Percentiles rank a stretch among this genome's conserved stretches.
phyloP scores from a whole-genome alignment of 1,140 invertebrate species.

The Lysiphlebus fabarum region DNA sequence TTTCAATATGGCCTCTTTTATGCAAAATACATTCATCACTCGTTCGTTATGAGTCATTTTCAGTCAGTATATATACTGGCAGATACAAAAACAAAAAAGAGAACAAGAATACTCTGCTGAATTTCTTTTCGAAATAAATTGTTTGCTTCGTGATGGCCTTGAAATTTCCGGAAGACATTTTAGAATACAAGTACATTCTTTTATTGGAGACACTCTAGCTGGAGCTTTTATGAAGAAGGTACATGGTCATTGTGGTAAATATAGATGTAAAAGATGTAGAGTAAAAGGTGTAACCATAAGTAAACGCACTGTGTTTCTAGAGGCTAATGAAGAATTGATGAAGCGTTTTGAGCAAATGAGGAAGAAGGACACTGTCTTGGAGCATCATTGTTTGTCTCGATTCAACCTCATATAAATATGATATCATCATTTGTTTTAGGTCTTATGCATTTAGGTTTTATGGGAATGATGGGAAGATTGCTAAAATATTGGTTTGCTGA shows the following conservation, averaged over 20 bases:
- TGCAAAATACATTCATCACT: conserved; percentile 12
- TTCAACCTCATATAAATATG: too few relatives aligned
- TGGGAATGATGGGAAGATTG: too few relatives aligned
- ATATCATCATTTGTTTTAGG: too few relatives aligned
- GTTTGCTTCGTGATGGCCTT: conserved; percentile 17
- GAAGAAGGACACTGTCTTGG: too few relatives aligned
- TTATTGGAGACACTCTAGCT: conserved; percentile 21
- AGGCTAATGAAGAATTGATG: not conserved
- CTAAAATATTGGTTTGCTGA: too few relatives aligned
- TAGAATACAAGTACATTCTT: conserved; percentile 9
- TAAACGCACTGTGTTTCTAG: conserved; percentile 14
- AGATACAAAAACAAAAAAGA: conserved; percentile 12
- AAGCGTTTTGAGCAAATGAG: too few relatives aligned
- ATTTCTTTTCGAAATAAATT: conserved; percentile 25
- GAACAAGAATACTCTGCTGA: conserved; percentile 14
- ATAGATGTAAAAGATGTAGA: conserved; percentile 18
- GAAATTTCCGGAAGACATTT: conserved; percentile 12
- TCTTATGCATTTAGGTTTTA: too few relatives aligned
- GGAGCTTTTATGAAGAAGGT: conserved; percentile 11
- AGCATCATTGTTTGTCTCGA: too few relatives aligned
- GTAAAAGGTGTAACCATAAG: conserved; percentile 10
- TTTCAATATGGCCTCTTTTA: conserved; percentile 18
- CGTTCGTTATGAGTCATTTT: conserved; percentile 19
- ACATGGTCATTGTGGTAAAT: conserved; percentile 16
- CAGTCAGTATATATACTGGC: conserved; percentile 18